phyloP scores from a whole-genome alignment of 2,797 vertebrate genomes.

The Petrocephalus schoutedeni region DNA sequence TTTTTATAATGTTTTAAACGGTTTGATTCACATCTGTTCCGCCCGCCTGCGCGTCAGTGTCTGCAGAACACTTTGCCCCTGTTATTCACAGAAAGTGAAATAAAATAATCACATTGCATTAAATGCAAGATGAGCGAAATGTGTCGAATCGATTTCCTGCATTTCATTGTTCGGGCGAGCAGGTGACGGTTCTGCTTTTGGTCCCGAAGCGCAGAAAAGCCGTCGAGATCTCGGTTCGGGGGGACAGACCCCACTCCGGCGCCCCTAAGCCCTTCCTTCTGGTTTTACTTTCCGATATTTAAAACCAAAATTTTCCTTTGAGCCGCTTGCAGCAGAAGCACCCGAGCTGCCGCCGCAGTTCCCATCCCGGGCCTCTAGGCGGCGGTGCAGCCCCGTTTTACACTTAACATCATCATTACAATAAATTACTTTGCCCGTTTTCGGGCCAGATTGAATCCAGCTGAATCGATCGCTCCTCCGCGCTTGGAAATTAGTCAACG shows the following conservation, averaged over 20 bases:
- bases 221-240: neutral
- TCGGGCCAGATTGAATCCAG: slow-evolving; percentile 62
- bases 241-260: neutral
- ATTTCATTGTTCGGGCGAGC: neutral
- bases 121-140: neutral
- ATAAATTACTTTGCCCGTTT: slow-evolving; percentile 59
- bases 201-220: neutral
- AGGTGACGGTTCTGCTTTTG: neutral
- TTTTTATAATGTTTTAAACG: neutral
- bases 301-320: neutral
- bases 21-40: slow-evolving; percentile 14
- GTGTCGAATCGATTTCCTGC: neutral
- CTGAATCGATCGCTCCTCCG: slow-evolving; percentile 51
- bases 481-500: slow-evolving; percentile 60
- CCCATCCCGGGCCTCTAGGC: slow-evolving; percentile 52
- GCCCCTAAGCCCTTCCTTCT: neutral
- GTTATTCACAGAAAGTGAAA: slow-evolving; percentile 4
- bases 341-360: slow-evolving; percentile 44
- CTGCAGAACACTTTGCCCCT: neutral
- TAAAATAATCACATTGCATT: neutral
- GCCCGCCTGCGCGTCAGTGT: neutral
- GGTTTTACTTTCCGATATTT: neutral
- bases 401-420: slow-evolving; percentile 54
- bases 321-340: neutral
- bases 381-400: slow-evolving; percentile 61